Evolutionary conservation across 2,113 vertebrate species (phyloP).

Genomic region (Bostrychus sinensis): DNA sequence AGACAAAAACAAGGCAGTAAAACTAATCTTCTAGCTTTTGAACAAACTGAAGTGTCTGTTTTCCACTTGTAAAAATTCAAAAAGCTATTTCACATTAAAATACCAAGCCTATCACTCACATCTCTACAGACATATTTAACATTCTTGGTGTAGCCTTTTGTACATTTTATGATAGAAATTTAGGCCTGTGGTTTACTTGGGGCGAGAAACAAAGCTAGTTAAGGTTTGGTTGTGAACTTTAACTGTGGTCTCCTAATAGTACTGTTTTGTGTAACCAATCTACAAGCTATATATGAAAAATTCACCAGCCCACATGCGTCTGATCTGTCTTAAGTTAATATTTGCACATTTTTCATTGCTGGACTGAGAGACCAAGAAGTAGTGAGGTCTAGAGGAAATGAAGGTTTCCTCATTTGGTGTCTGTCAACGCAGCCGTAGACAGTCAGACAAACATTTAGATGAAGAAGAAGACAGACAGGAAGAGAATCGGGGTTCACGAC

Average conservation of each 20-base stretch:
- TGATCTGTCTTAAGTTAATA: neutral
- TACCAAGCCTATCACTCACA: neutral
- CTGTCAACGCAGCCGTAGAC: constrained; percentile 5
- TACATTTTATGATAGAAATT: neutral
- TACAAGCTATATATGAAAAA: too few species aligned
- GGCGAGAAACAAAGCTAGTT: neutral
- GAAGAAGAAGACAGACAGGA: constrained; percentile 36
- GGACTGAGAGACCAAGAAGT: constrained; percentile 2
- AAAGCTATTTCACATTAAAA: neutral
- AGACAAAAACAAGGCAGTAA: neutral
- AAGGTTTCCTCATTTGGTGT: constrained; percentile 17
- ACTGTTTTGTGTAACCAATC: too few species aligned
- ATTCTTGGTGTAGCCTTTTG: constrained; percentile 1
- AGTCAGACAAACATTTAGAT: constrained; percentile 21
- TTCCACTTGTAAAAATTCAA: neutral
- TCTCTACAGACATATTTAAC: constrained; percentile 1
- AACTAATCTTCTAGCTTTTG: neutral
- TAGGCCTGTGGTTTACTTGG: neutral
- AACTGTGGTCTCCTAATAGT: neutral
- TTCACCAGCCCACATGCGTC: too few species aligned
- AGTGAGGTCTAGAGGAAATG: constrained; percentile 30
- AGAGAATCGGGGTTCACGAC: constrained; percentile 21
- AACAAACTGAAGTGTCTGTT: neutral
- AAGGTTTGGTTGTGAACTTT: neutral
- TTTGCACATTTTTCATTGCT: constrained; percentile 1